phyloP scores from a whole-genome alignment of 2,888 invertebrate species.

The Caenorhabditis macrosperma region DNA sequence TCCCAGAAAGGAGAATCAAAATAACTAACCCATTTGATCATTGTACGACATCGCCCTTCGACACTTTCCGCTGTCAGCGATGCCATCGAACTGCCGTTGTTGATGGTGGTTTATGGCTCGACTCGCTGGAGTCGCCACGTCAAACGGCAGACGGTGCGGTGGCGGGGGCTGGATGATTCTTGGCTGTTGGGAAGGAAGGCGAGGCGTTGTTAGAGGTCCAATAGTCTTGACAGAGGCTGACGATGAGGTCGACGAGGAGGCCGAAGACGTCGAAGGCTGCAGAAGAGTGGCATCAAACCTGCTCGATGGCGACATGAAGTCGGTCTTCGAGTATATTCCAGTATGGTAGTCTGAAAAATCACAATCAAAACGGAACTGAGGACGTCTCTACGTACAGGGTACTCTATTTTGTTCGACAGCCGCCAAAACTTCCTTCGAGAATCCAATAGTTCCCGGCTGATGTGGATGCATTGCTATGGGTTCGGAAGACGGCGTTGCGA shows the following conservation, averaged over 20 bases:
- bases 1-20: no score
- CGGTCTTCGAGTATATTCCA: no score
- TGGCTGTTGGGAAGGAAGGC: background rate
- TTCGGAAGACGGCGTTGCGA: no score
- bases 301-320: no score
- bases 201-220: no score
- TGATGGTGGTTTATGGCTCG: background rate
- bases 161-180: background rate
- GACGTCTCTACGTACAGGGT: slow-evolving; percentile 5
- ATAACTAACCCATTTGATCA: slow-evolving; percentile 18
- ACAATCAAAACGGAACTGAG: background rate
- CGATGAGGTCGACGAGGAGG: no score
- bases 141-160: background rate
- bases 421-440: background rate
- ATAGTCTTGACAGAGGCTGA: no score
- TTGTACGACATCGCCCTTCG: slow-evolving; percentile 11
- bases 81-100: background rate
- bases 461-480: background rate
- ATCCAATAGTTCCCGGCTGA: background rate
- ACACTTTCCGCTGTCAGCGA: background rate
- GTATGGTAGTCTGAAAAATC: background rate
- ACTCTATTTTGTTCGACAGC: background rate
- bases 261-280: background rate
- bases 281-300: no score
- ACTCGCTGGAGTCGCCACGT: background rate